phyloP scores from a whole-genome alignment of 2,113 vertebrate genomes.

The Sorex fumeus region DNA sequence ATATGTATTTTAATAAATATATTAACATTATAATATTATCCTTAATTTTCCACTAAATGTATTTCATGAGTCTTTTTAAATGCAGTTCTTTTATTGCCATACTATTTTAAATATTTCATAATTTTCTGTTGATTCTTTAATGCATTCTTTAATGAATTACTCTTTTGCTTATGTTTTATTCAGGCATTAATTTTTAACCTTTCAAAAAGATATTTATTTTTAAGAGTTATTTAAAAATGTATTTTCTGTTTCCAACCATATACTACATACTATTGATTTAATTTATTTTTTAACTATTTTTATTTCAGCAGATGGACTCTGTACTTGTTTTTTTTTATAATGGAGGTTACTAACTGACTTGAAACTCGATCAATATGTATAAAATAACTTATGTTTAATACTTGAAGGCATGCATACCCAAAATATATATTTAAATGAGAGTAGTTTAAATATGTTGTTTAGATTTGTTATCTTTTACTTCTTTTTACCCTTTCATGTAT shows the following conservation, averaged over 20 bases:
- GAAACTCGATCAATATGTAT: neutral
- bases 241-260: slow-evolving; percentile 19
- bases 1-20: slow-evolving; percentile 24
- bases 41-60: neutral
- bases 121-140: slow-evolving; percentile 17
- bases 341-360: slow-evolving; percentile 22
- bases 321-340: neutral
- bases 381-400: neutral
- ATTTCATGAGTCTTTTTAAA: slow-evolving; percentile 4
- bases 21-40: slow-evolving; percentile 14
- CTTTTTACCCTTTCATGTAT: neutral
- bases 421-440: slow-evolving; percentile 9
- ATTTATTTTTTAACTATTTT: slow-evolving; percentile 12
- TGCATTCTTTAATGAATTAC: slow-evolving; percentile 31
- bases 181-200: slow-evolving; percentile 24
- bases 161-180: neutral
- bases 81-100: neutral
- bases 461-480: slow-evolving; percentile 24
- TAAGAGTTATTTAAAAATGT: neutral
- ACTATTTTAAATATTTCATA: slow-evolving; percentile 38
- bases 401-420: neutral
- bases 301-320: neutral
- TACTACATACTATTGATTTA: neutral
- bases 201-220: slow-evolving; percentile 32
- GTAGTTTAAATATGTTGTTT: neutral